Conservation (phyloP, 2,888 invertebrate species). For the Pollenia labialis region DNA sequence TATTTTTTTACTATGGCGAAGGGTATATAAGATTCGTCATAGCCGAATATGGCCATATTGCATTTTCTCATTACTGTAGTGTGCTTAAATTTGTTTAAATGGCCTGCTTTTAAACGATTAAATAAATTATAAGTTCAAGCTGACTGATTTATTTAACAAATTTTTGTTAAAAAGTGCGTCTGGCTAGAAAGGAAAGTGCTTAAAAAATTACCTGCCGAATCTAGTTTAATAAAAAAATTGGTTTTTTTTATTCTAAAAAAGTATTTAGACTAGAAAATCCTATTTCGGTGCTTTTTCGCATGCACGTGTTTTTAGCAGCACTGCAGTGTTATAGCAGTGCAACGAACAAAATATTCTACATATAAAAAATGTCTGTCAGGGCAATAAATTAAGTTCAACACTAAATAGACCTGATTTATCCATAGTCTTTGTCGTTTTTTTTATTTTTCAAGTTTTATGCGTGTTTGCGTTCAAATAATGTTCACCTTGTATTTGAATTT, state of each 20-base stretch:
- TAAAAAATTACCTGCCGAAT: slow-evolving; percentile 15
- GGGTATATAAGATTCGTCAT: too few species aligned
- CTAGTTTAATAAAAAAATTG: slow-evolving; percentile 34
- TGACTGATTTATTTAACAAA: slow-evolving; percentile 44
- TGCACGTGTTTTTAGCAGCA: slow-evolving; percentile 43
- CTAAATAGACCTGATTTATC: slow-evolving; percentile 43
- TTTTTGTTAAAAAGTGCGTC: slow-evolving; percentile 17
- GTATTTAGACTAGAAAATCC: slow-evolving; percentile 40
- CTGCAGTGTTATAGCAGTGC: background rate
- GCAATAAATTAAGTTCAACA: slow-evolving; percentile 53
- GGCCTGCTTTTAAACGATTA: slow-evolving; percentile 22
- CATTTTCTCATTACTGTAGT: too few species aligned
- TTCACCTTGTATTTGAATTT: slow-evolving; percentile 64
- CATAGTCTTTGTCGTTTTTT: background rate
- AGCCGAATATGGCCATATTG: too few species aligned
- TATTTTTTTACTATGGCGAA: too few species aligned
- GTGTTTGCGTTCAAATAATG: slow-evolving; percentile 42
- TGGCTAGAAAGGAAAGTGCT: slow-evolving; percentile 26
- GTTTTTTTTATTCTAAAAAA: slow-evolving; percentile 5
- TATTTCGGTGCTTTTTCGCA: slow-evolving; percentile 20
- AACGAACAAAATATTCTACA: slow-evolving; percentile 29
- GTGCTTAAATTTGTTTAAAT: background rate
- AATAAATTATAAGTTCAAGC: slow-evolving; percentile 32
- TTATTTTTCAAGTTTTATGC: slow-evolving; percentile 13
- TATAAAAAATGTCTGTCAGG: slow-evolving; percentile 18